phyloP scores from a whole-genome alignment of 1,140 invertebrate genomes.

The Drosophila novamexicana region DNA sequence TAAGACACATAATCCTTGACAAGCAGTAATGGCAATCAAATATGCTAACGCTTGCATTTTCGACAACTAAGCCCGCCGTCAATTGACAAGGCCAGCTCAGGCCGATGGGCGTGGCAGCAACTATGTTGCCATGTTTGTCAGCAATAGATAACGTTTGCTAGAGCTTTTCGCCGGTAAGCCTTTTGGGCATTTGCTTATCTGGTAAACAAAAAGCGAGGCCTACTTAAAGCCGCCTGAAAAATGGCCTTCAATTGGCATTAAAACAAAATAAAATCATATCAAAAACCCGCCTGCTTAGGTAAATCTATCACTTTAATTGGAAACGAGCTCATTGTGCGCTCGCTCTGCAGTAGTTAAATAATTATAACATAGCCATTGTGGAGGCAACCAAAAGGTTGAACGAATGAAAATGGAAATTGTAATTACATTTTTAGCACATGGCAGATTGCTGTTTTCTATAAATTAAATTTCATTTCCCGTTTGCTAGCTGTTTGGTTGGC shows the following conservation, averaged over 20 bases:
- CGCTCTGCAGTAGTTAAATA: conserved; percentile 52
- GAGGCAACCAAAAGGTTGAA: conserved; percentile 58
- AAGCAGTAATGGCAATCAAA: conserved; percentile 82
- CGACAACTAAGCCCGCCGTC: conserved; percentile 60
- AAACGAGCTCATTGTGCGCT: conserved; percentile 45
- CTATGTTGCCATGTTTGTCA: conserved; percentile 33
- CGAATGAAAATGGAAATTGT: conserved; percentile 78
- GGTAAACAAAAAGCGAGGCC: conserved; percentile 34
- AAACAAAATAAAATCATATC: conserved; percentile 53
- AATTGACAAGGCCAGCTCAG: conserved; percentile 61
- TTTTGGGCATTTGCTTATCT: conserved; percentile 56
- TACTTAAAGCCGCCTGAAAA: conserved; percentile 36
- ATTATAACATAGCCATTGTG: conserved; percentile 54
- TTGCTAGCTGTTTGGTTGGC: conserved; percentile 26
- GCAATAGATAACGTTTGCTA: conserved; percentile 31
- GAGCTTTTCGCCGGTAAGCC: conserved; percentile 51
- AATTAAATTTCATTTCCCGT: conserved; percentile 81
- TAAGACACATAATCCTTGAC: conserved; percentile 79
- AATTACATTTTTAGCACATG: conserved; percentile 79
- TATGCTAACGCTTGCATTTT: conserved; percentile 82
- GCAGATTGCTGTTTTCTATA: conserved; percentile 68
- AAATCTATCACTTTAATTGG: conserved; percentile 80
- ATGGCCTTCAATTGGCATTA: conserved; percentile 62
- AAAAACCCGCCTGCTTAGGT: conserved; percentile 39
- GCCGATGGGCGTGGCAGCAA: conserved; percentile 24